Conservation (phyloP, 37 sponge, comb jelly and placozoan species). For the Theonella swinhoei region DNA sequence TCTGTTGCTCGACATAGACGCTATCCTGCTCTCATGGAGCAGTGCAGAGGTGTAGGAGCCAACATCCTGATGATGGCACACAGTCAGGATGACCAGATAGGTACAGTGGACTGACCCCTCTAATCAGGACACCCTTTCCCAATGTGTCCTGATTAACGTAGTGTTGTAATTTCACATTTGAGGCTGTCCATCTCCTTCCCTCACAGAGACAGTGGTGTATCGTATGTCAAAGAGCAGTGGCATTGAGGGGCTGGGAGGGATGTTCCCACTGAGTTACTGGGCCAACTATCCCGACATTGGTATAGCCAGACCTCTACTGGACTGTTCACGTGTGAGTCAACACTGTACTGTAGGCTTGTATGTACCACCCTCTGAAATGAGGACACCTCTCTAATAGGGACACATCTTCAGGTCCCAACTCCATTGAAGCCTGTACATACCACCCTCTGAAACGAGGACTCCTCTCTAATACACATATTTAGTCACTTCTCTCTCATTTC, state of each 20-base stretch:
- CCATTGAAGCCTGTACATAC: no score
- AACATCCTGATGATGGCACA: slow-evolving; percentile 54
- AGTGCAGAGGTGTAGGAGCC: neutral
- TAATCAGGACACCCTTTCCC: neutral
- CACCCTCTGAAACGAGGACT: no score
- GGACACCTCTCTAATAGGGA: no score
- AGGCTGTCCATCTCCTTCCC: neutral
- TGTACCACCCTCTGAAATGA: no score
- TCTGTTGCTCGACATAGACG: slow-evolving; percentile 17
- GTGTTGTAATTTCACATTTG: no score
- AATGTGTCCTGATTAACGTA: no score
- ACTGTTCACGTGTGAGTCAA: no score
- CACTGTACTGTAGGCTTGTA: no score
- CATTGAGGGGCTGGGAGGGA: slow-evolving; percentile 57
- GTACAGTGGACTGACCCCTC: slow-evolving; percentile 7
- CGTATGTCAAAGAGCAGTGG: slow-evolving; percentile 62
- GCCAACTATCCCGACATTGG: slow-evolving; percentile 11
- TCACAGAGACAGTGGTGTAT: slow-evolving; percentile 59
- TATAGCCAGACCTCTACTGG: slow-evolving; percentile 59
- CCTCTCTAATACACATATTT: no score
- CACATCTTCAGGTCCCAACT: no score
- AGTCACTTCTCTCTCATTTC: no score
- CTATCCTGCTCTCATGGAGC: slow-evolving; percentile 23
- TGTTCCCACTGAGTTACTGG: neutral
- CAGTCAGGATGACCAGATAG: slow-evolving; percentile 69